Evolutionary conservation across 2,113 vertebrate species (phyloP).

Genomic region (Toxotes jaculatrix): DNA sequence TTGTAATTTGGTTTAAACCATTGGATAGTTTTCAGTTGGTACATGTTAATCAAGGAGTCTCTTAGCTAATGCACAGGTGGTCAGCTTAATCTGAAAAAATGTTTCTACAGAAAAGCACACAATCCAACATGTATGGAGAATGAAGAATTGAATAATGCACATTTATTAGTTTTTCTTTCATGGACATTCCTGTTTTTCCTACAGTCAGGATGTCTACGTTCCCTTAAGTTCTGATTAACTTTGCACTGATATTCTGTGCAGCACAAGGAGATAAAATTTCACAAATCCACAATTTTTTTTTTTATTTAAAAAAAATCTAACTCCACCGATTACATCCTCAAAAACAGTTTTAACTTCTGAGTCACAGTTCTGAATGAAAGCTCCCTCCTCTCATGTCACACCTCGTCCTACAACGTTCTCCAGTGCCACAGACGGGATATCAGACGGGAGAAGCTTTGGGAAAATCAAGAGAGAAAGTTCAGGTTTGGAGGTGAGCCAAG

Average conservation of each 20-base stretch:
- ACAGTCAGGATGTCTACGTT: no score
- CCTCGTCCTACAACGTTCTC: background rate
- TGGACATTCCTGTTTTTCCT: no score
- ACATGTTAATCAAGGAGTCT: background rate
- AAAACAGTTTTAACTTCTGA: background rate
- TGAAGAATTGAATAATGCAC: no score
- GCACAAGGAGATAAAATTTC: no score
- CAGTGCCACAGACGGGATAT: background rate
- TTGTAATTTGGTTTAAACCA: background rate
- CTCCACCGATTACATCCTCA: background rate
- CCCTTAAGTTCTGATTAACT: no score
- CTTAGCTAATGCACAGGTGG: background rate
- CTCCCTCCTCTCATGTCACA: background rate
- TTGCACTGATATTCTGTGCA: no score
- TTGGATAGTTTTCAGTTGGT: background rate
- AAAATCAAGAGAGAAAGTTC: slow-evolving; percentile 44
- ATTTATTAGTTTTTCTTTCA: no score
- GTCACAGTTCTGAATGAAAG: background rate
- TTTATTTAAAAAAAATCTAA: background rate
- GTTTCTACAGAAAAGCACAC: no score
- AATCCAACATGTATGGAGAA: no score
- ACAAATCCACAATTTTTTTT: no score
- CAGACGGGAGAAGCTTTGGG: background rate
- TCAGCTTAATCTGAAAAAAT: no score
- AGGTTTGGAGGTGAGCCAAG: slow-evolving; percentile 54